Evolutionary conservation across 1,140 invertebrate genomes (phyloP), one percentile per base, ranked within the genome.

Genomic region (Andrena cerasifolii): DNA sequence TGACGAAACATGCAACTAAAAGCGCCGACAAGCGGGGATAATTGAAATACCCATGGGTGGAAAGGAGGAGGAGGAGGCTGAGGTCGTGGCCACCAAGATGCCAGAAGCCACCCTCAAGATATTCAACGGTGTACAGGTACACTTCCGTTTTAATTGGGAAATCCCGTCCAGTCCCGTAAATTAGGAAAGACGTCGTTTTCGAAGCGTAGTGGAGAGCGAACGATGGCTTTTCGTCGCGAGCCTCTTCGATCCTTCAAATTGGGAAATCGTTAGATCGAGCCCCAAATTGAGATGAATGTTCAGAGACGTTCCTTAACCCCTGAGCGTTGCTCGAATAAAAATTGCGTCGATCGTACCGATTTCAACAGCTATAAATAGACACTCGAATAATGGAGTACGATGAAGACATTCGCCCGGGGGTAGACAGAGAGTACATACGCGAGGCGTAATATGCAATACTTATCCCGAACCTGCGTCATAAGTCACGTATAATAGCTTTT

Each of bases 61-160:
- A 80, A 82, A 47, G 51, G 40, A 58, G 31, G 56, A 54, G 33
- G 53, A 71, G 16, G 21, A 67, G 47, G 56, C 33, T 0, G 66
- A 59, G 63, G 65, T 71, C 40, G 18, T 45, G 63, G 51, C 49
- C 62, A 65, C 71, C 77, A 83, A 79, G 67, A 86, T 80, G 80
- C 77, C 73, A 59, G 79, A 86, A 62, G 74, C 80, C 59, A 80
- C 74, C 43, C 65, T 85, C 40, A 80, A 76, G 74, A 85, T 80
- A 78, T 86, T 83, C 78, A 82, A 78, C 74, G 56, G 74, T 49
- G 83, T 85, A 56, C 83, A 86, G 85, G 83, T 86, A 68, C 73
- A 78, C 66, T 40, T 5, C 16, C 3, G n/a, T 10, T 43, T 74
- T 54, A 31, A 18, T 28, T 24, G 24, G n/a, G 36, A 36, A 36